Evolutionary conservation across 1,140 invertebrate genomes (phyloP).

Genomic region (Paramacrobiotus metropolitanus): DNA sequence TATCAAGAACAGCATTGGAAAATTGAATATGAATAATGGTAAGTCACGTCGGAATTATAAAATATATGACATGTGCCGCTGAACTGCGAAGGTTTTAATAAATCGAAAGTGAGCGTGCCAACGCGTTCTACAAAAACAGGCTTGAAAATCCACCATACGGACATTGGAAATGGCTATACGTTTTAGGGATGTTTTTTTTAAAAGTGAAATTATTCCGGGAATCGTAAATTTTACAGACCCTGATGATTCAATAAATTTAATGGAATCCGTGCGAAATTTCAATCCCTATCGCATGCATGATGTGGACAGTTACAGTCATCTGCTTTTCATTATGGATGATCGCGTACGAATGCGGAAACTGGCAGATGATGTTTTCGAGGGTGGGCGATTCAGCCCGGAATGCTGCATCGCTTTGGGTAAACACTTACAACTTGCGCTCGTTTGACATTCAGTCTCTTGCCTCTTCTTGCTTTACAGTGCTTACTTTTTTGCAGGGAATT

Average conservation of each 20-base stretch:
- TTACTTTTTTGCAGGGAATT: slow-evolving; percentile 46
- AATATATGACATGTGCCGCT: no score
- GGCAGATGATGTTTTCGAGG: neutral
- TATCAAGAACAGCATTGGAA: neutral
- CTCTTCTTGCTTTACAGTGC: neutral
- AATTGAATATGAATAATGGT: neutral
- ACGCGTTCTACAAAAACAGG: no score
- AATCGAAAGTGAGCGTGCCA: no score
- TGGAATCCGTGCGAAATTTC: neutral
- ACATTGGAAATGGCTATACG: no score
- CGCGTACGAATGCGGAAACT: neutral
- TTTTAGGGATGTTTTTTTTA: no score
- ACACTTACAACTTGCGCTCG: neutral
- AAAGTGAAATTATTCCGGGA: no score
- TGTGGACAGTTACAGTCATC: slow-evolving; percentile 3
- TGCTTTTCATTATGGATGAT: neutral
- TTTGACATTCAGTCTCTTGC: neutral
- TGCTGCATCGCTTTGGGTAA: neutral
- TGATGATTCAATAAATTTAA: neutral
- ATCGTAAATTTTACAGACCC: no score
- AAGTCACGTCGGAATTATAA: neutral
- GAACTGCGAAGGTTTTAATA: no score
- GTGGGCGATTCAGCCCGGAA: neutral
- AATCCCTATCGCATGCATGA: neutral
- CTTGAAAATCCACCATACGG: no score